phyloP scores from a whole-genome alignment of 1,140 invertebrate species.

The Cotesia glomerata region DNA sequence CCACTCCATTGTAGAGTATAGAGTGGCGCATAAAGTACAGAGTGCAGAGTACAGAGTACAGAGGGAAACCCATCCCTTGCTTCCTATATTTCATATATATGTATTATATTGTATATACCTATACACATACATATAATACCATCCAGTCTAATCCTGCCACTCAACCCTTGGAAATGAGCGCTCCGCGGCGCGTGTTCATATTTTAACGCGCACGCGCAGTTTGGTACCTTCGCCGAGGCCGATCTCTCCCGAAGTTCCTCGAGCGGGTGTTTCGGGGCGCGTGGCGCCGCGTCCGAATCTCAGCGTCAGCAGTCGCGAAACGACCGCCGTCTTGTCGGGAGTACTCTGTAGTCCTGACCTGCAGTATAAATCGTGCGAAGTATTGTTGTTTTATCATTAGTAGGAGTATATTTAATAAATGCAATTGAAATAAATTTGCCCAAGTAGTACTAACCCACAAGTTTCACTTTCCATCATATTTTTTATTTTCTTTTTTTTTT shows the following conservation, averaged over 20 bases:
- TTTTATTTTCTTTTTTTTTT: too few species aligned
- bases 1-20: constrained; percentile 37
- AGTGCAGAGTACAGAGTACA: background rate
- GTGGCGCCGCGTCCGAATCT: constrained; percentile 53
- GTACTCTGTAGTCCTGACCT: constrained; percentile 1
- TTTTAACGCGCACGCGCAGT: constrained; percentile 24
- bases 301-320: constrained; percentile 53
- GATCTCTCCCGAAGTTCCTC: constrained; percentile 29
- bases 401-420: background rate
- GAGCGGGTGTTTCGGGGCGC: constrained; percentile 48
- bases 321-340: constrained; percentile 47
- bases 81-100: background rate
- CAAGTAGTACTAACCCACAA: too few species aligned
- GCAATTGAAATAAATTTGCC: too few species aligned
- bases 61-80: constrained; percentile 30
- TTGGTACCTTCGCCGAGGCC: constrained; percentile 2
- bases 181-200: constrained; percentile 28
- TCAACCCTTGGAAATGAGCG: constrained; percentile 33
- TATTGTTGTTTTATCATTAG: background rate
- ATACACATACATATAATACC: constrained; percentile 29
- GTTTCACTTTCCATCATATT: too few species aligned
- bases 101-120: background rate
- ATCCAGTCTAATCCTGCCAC: constrained; percentile 45
- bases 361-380: background rate
- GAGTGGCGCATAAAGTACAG: background rate